phyloP scores from a whole-genome alignment of 2,797 vertebrate species.

The Serranus cabrilla region DNA sequence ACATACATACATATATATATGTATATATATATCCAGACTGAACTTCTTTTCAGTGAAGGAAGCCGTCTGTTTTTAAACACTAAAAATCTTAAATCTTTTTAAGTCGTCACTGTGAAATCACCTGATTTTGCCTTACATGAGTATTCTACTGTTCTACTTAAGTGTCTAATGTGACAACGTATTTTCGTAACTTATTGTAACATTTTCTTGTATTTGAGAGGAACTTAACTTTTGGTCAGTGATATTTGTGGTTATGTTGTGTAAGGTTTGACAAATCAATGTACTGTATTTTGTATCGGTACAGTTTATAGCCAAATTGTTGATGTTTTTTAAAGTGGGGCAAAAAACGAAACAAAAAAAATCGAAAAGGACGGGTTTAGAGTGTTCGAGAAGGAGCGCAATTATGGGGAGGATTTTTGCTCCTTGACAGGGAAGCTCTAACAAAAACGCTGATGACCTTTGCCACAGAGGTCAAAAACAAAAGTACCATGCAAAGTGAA shows the following conservation, averaged over 20 bases:
- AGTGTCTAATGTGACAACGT: constrained; percentile 83
- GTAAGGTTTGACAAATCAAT: constrained; percentile 82
- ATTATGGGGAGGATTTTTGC: constrained; percentile 86
- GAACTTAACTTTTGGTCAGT: constrained; percentile 75
- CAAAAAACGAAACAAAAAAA: constrained; percentile 45
- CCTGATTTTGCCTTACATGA: constrained; percentile 92
- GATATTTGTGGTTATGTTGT: constrained; percentile 83
- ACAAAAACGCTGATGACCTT: constrained; percentile 70
- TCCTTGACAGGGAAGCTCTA: constrained; percentile 82
- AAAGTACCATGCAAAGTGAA: not conserved
- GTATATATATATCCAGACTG: constrained; percentile 41
- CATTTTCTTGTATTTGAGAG: constrained; percentile 82
- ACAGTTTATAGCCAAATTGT: constrained; percentile 84
- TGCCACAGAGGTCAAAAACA: constrained; percentile 23
- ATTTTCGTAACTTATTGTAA: constrained; percentile 83
- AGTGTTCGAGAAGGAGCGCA: constrained; percentile 69
- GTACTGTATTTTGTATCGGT: constrained; percentile 88
- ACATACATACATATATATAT: constrained; percentile 11
- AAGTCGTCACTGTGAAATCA: constrained; percentile 91
- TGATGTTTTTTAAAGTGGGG: constrained; percentile 73
- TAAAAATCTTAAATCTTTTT: constrained; percentile 76
- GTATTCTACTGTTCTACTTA: constrained; percentile 86
- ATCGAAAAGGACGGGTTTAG: constrained; percentile 31
- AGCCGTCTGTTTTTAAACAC: constrained; percentile 71
- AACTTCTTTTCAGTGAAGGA: constrained; percentile 49